These are phyloP conservation scores for Lithophane socia DNA, from an alignment of 2,888 invertebrate species.

Conservation along the genomic window DNA sequence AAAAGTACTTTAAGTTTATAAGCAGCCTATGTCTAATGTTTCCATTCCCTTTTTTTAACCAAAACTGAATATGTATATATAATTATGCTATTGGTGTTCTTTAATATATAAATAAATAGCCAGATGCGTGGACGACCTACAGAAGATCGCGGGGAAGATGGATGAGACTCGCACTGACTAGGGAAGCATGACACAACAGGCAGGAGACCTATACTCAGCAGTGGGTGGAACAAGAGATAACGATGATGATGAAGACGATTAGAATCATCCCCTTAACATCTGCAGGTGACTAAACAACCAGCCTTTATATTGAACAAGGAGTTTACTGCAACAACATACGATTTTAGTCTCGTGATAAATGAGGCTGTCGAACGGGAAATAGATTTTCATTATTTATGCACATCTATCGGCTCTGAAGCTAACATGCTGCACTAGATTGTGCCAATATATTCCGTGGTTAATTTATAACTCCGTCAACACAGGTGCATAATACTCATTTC, in stretches of 20 bases:
- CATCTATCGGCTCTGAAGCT: not conserved
- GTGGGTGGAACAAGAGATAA: not conserved
- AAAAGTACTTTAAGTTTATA: too few relatives aligned
- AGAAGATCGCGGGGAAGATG: not conserved
- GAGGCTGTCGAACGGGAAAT: slow-evolving; percentile 7
- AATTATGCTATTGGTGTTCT: too few relatives aligned
- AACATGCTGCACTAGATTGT: not conserved
- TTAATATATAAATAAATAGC: too few relatives aligned
- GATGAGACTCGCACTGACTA: not conserved
- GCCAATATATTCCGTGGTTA: slow-evolving; percentile 9
- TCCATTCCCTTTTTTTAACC: too few relatives aligned
- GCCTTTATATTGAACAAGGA: not conserved
- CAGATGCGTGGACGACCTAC: not conserved
- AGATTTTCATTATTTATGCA: slow-evolving; percentile 28
- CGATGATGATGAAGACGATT: not conserved
- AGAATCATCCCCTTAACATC: not conserved
- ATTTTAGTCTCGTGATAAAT: slow-evolving; percentile 11
- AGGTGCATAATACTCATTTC: not conserved
- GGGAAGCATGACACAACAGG: not conserved
- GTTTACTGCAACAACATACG: not conserved
- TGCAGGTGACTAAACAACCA: not conserved
- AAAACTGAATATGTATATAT: too few relatives aligned
- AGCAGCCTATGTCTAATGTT: too few relatives aligned
- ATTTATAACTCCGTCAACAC: slow-evolving; percentile 10
- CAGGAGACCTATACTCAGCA: not conserved